phyloP scores from a whole-genome alignment of 2,888 invertebrate species.

The Catocala fraxini region DNA sequence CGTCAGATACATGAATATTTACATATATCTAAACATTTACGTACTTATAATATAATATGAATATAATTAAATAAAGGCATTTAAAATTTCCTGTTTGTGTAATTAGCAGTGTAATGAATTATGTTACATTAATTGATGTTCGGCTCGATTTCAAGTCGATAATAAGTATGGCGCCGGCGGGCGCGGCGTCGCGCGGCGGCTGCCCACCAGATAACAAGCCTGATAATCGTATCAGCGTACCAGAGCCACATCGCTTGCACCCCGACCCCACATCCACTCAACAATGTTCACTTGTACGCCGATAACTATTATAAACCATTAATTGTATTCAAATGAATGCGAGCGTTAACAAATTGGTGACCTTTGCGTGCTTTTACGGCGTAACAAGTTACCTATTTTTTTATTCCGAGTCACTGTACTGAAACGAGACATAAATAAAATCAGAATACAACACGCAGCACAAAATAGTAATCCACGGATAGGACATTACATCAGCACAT shows the following conservation, averaged over 20 bases:
- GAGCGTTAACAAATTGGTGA: constrained; percentile 54
- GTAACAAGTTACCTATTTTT: constrained; percentile 56
- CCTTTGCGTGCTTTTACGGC: constrained; percentile 61
- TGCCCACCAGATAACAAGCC: constrained; percentile 61
- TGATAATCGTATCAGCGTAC: constrained; percentile 64
- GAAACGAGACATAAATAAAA: constrained; percentile 71
- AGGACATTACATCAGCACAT: constrained; percentile 72
- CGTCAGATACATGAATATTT: too few species aligned
- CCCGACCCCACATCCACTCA: constrained; percentile 37
- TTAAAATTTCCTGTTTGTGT: constrained; percentile 25
- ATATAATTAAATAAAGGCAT: background rate
- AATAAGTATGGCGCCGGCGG: constrained; percentile 64
- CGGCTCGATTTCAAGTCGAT: constrained; percentile 66
- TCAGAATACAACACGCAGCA: constrained; percentile 72
- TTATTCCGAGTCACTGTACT: constrained; percentile 66
- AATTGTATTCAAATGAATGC: constrained; percentile 42
- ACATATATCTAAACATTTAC: too few species aligned
- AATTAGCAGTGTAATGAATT: constrained; percentile 46
- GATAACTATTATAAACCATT: constrained; percentile 27
- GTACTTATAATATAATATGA: background rate
- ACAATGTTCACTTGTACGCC: constrained; percentile 25
- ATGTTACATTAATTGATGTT: constrained; percentile 62
- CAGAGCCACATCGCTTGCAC: constrained; percentile 45
- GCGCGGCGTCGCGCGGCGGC: constrained; percentile 52
- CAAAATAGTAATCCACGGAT: constrained; percentile 63